phyloP scores from a whole-genome alignment of 1,140 invertebrate genomes.

The Antheraea pernyi region DNA sequence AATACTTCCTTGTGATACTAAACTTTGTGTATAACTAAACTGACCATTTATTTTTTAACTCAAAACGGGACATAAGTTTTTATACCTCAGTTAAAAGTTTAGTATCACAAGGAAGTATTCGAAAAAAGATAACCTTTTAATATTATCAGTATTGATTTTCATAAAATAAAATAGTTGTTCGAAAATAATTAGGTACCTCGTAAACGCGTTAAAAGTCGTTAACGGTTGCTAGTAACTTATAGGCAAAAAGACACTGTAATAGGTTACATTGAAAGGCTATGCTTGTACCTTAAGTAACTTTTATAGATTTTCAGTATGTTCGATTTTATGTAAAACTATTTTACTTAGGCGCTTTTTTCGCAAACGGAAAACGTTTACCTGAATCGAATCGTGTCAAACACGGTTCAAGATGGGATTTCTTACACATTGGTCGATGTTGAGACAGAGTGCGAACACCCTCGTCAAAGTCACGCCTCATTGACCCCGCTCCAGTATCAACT shows the following conservation, averaged over 20 bases:
- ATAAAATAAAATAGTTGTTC: too few species aligned
- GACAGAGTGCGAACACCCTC: slow-evolving; percentile 50
- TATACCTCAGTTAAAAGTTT: too few species aligned
- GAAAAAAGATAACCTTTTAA: too few species aligned
- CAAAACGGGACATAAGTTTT: too few species aligned
- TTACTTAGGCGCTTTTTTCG: slow-evolving; percentile 3
- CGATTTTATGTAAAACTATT: slow-evolving; percentile 6
- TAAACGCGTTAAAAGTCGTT: too few species aligned
- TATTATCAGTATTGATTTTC: too few species aligned
- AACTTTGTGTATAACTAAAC: too few species aligned
- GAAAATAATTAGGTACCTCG: too few species aligned
- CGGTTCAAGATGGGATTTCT: slow-evolving; percentile 52
- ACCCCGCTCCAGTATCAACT: slow-evolving; percentile 68
- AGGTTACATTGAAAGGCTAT: not conserved
- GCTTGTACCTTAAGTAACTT: not conserved
- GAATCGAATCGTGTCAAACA: slow-evolving; percentile 68
- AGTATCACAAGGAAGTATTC: too few species aligned
- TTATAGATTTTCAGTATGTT: not conserved
- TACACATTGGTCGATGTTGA: slow-evolving; percentile 67
- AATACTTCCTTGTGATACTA: too few species aligned
- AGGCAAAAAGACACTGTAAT: not conserved
- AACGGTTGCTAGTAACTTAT: too few species aligned
- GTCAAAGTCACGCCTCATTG: slow-evolving; percentile 76
- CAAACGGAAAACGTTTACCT: slow-evolving; percentile 41
- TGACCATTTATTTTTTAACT: too few species aligned